Conservation (phyloP, 2,797 vertebrate genomes). For the Sparidentex hasta region DNA sequence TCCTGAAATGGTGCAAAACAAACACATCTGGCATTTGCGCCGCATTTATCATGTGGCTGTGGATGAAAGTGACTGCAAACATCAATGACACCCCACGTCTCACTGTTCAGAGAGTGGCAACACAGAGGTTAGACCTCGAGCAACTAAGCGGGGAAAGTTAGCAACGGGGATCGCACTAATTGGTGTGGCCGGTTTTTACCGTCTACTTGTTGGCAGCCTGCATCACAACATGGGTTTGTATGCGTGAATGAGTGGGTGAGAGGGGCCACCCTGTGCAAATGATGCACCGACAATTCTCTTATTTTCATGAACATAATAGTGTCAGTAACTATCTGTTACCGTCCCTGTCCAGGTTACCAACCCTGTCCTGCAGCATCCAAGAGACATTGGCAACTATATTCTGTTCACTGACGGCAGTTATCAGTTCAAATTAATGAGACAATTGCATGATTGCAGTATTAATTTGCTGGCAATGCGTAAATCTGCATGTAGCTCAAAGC, state of each 20-base stretch:
- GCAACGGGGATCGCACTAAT: not conserved
- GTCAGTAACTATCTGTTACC: not conserved
- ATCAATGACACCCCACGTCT: slow-evolving; percentile 7
- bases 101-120: not conserved
- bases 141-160: not conserved
- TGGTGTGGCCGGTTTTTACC: not conserved
- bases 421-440: not conserved
- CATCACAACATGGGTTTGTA: not conserved
- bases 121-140: not conserved
- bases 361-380: not conserved
- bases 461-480: not conserved
- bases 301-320: not conserved
- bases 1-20: not conserved
- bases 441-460: not conserved
- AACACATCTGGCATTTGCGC: not conserved
- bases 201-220: not conserved
- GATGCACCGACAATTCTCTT: not conserved
- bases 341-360: not conserved
- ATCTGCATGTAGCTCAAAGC: not conserved
- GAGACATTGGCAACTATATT: not conserved
- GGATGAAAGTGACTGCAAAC: slow-evolving; percentile 7
- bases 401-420: not conserved
- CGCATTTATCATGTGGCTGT: not conserved
- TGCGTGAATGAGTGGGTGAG: not conserved
- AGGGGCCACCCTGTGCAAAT: not conserved